Conservation (phyloP, 2,113 vertebrate species). For the Tachycineta bicolor region DNA sequence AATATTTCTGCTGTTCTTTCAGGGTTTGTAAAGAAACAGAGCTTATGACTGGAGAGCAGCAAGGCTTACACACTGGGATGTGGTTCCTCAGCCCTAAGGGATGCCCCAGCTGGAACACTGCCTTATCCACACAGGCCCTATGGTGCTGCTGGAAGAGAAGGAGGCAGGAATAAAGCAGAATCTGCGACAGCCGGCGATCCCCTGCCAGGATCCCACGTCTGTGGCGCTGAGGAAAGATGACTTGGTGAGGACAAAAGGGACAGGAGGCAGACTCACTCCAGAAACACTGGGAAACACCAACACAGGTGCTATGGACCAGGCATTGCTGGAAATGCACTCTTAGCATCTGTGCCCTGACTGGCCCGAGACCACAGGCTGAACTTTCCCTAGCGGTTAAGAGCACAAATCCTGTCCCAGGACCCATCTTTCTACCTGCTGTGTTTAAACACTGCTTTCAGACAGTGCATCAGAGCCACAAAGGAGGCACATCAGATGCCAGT, state of each 20-base stretch:
- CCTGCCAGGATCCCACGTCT: neutral
- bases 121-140: neutral
- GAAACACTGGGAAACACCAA: neutral
- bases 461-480: neutral
- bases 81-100: neutral
- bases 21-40: neutral
- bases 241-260: neutral
- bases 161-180: neutral
- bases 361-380: rapidly evolving
- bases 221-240: neutral
- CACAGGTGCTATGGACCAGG: rapidly evolving
- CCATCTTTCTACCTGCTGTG: neutral
- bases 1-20: neutral
- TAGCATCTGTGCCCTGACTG: neutral
- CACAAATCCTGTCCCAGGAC: neutral
- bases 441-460: neutral
- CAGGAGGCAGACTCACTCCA: neutral
- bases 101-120: neutral
- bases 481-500: neutral
- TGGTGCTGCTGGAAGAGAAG: neutral
- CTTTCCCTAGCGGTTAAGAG: neutral
- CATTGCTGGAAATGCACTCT: neutral
- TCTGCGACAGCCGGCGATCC: rapidly evolving
- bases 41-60: rapidly evolving
- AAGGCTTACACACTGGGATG: neutral